Evolutionary conservation across 2,888 invertebrate species (phyloP).

Genomic region (Pachycephus smyrnensis): DNA sequence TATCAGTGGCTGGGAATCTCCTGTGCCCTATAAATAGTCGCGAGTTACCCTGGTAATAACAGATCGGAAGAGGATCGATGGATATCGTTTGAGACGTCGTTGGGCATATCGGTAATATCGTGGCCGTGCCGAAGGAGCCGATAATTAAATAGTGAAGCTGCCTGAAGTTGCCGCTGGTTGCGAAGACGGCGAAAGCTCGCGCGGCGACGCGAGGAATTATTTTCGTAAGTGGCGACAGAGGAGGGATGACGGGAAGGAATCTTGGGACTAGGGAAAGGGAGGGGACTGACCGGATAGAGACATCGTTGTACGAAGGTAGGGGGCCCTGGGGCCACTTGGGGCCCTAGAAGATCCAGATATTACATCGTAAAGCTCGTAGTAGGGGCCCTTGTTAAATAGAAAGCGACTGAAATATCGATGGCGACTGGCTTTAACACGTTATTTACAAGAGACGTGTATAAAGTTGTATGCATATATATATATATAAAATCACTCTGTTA

Average conservation of each 20-base stretch:
- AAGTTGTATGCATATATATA: neutral
- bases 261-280: neutral
- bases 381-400: neutral
- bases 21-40: slow-evolving; percentile 44
- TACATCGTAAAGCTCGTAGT: neutral
- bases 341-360: neutral
- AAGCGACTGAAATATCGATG: too few relatives aligned
- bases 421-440: neutral
- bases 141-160: slow-evolving; percentile 43
- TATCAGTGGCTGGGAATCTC: neutral
- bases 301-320: neutral
- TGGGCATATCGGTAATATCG: slow-evolving; percentile 35
- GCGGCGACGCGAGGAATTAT: neutral
- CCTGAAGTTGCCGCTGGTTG: neutral
- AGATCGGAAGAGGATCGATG: slow-evolving; percentile 33
- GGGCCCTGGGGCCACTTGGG: neutral
- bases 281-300: neutral
- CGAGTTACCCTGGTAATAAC: slow-evolving; percentile 45
- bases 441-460: neutral
- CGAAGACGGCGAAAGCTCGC: neutral
- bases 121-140: slow-evolving; percentile 20
- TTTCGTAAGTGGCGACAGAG: neutral
- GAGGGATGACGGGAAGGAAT: neutral
- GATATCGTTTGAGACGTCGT: slow-evolving; percentile 32
- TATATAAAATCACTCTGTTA: neutral